Evolutionary conservation across 2,888 invertebrate species (phyloP), one percentile per base, ranked within the genome.

Genomic region (Cynaeus angustus): DNA sequence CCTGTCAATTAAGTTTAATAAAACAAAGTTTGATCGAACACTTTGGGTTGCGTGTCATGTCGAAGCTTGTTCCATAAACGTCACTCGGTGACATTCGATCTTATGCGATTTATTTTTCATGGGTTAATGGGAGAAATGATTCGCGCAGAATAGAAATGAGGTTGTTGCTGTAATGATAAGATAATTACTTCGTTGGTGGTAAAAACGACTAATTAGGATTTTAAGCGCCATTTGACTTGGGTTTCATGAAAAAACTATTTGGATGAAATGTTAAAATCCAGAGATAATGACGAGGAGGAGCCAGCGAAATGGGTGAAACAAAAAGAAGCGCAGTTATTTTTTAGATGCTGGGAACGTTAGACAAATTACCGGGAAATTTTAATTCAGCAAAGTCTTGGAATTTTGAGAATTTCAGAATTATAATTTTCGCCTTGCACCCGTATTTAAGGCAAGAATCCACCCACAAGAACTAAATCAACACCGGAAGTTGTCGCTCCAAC

Each of bases 41-140:
- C 33, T 55, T 38, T 55, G 56, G 43, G 56, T 56, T 56, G 56
- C 56, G 21, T 56, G 56, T 41, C 56, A 56, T 56, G 41, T 56
- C 56, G 16, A 12, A 41, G 10, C 56, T 56, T 21, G 45, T 59
- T 59, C 59, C 59, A 46, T 59, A 59, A 59, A 59, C 14, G 59
- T 59, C 59, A 59, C 33, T 45, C 30, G 45, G 48, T 62, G 62
- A 46, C 59, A 61, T 61, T 61, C 50, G 62, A 62, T 61, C 59
- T 48, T 21, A 7, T 12, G 21, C 50, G 62, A 62, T 62, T 62
- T 50, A 50, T 50, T 50, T 59, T 50, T 38, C 62, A 62, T 50
- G 30, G 50, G 12, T 56, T 62, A 50, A 50, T 50, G 41, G 37
- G 13, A 48, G 48, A 50, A 50, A 37, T 33, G 26, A 9, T 62